phyloP scores from a whole-genome alignment of 92 coral and sea anemone species.

The Anthopleura xanthogrammica region DNA sequence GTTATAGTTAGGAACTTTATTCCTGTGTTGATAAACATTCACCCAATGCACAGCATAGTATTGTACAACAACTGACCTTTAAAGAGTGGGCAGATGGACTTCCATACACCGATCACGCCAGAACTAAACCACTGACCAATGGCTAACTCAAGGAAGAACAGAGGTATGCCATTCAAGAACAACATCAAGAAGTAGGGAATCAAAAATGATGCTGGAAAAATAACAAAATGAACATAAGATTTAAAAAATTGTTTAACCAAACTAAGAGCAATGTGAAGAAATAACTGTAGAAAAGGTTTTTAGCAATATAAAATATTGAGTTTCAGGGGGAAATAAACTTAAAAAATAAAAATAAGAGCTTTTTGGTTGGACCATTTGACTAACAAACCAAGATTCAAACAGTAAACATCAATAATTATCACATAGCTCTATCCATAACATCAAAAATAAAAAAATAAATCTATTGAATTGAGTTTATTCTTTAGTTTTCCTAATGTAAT shows the following conservation, averaged over 20 bases:
- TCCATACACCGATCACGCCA: constrained; percentile 76
- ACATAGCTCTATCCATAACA: no score
- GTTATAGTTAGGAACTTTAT: background rate
- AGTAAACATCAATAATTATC: no score
- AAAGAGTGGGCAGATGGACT: constrained; percentile 66
- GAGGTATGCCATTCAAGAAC: constrained; percentile 60
- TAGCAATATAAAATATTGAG: no score
- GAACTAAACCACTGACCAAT: constrained; percentile 80
- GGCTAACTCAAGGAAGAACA: constrained; percentile 74
- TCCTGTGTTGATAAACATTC: background rate
- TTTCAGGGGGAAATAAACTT: no score
- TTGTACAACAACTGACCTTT: constrained; percentile 40
- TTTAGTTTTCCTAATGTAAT: no score
- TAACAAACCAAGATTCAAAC: no score
- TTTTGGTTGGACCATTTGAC: no score
- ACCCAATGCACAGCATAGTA: background rate
- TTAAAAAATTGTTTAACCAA: background rate
- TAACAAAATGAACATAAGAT: background rate
- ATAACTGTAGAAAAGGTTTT: no score
- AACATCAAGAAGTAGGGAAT: constrained; percentile 72
- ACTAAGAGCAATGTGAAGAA: no score
- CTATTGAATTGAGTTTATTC: no score
- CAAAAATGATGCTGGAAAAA: constrained; percentile 54
- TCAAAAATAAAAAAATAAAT: no score
- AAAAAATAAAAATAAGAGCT: no score